Evolutionary conservation across 2,797 vertebrate genomes (phyloP).

Genomic region (Rhinichthys osculus): DNA sequence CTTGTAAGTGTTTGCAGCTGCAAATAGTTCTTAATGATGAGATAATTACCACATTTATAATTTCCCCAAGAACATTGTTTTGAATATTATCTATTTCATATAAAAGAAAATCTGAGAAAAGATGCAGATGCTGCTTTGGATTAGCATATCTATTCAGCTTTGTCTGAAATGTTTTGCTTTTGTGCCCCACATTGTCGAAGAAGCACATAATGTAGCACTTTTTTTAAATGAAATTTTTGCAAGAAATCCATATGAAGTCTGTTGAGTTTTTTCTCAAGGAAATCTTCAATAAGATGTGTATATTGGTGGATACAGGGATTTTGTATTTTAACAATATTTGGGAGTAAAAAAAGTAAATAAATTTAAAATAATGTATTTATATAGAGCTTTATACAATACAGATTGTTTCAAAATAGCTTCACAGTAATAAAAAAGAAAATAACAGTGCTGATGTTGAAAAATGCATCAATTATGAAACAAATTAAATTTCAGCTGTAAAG

Average conservation of each 20-base stretch:
- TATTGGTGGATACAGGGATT: not conserved
- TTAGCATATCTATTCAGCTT: conserved; percentile 11
- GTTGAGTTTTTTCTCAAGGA: not conserved
- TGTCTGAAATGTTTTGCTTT: not conserved
- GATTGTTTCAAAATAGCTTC: not conserved
- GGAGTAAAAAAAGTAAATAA: not conserved
- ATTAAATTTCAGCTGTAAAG: not conserved
- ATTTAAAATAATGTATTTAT: not conserved
- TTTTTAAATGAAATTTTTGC: not conserved
- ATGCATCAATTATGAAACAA: not conserved
- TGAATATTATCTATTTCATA: conserved; percentile 26
- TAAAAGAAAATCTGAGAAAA: conserved; percentile 34
- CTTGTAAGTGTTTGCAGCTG: conserved; percentile 62
- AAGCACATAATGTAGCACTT: not conserved
- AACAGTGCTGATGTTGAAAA: not conserved
- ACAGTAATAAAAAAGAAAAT: not conserved
- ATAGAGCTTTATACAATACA: not conserved
- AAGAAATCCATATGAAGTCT: not conserved
- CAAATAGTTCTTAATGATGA: conserved; percentile 52
- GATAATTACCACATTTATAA: conserved; percentile 59
- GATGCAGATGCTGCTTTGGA: conserved; percentile 19
- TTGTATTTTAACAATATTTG: not conserved
- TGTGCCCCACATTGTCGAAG: not conserved
- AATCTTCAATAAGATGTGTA: not conserved
- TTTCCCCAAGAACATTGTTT: conserved; percentile 45